These are phyloP conservation scores for Coptodon bakossiorum DNA, from an alignment of 2,113 vertebrate genomes.

Conservation along the genomic window DNA sequence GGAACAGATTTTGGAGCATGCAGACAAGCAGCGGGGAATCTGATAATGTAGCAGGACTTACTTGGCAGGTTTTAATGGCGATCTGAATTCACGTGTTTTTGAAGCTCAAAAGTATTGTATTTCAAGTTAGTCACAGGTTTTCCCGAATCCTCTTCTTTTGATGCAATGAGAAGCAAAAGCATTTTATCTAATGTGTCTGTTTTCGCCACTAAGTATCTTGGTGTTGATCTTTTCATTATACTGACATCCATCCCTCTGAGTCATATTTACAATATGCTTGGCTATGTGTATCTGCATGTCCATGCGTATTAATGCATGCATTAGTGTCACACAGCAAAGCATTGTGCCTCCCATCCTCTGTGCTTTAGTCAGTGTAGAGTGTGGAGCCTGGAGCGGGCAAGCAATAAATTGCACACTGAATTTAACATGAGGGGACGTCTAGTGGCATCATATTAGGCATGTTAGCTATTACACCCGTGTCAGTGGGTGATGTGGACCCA, in stretches of 20 bases:
- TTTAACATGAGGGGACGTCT: slow-evolving; percentile 4
- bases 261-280: background rate
- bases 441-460: background rate
- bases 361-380: background rate
- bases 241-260: background rate
- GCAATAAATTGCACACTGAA: background rate
- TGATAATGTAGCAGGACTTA: background rate
- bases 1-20: background rate
- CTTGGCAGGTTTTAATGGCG: background rate
- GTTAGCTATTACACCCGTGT: background rate
- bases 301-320: background rate
- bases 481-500: background rate
- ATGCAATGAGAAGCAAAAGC: background rate
- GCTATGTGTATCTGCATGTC: background rate
- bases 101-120: background rate
- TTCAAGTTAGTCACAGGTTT: background rate
- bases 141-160: background rate
- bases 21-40: background rate
- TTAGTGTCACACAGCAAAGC: background rate
- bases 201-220: background rate
- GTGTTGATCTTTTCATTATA: slow-evolving; percentile 16
- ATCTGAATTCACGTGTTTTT: background rate
- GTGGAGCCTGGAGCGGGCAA: background rate
- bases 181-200: background rate
- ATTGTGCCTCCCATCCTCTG: background rate